Base-by-base conservation (phyloP, 2,797 vertebrate genomes). In the Pseudochirops corinnae region DNA sequence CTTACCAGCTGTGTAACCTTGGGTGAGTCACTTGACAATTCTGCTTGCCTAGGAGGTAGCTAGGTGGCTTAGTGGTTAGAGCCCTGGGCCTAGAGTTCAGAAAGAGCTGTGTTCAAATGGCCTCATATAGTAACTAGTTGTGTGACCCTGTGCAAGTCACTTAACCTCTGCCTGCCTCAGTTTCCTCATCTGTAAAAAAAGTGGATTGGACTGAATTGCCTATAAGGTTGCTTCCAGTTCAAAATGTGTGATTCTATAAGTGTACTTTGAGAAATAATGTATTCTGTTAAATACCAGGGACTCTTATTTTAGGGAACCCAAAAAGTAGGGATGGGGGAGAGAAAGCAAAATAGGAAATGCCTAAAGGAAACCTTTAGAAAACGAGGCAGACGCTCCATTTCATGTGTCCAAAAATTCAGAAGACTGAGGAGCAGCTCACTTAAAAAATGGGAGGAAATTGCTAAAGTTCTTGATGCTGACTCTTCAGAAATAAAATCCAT, bases 401-500 rank as follows among this genome's bases (percentile, higher is more conserved):
- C 5, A 6, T 62, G 10, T 55, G 21, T 0, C 3, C 0, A 46
- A 90, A 67, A n/a, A 26, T 92, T 52, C 53, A 93, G 56, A 96
- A 93, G 16, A 0, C 0, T 13, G 3, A 62, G 1, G 18, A 46
- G 90, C 1, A 56, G 33, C 56, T 0, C 9, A 39, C 31, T n/a
- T 26, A 58, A 92, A 74, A 55, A 95, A 0, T 31, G 57, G 56
- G 93, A 46, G 55, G 52, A 24, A 58, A 14, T 24, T 6, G 60
- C n/a, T 87, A 16, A 53, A 94, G 55, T 3, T 0, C 0, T 7
- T 16, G 10, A 29, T 21, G 5, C 53, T 90, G 55, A 56, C 24
- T 33, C 82, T 93, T 93, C 92, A 55, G 91, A 97, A 94, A 56
- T 55, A 67, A 91, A 62, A 53, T 10, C 87, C 46, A 0, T 87